Conservation (phyloP, 2,797 vertebrate genomes). For the Cynopterus sphinx region DNA sequence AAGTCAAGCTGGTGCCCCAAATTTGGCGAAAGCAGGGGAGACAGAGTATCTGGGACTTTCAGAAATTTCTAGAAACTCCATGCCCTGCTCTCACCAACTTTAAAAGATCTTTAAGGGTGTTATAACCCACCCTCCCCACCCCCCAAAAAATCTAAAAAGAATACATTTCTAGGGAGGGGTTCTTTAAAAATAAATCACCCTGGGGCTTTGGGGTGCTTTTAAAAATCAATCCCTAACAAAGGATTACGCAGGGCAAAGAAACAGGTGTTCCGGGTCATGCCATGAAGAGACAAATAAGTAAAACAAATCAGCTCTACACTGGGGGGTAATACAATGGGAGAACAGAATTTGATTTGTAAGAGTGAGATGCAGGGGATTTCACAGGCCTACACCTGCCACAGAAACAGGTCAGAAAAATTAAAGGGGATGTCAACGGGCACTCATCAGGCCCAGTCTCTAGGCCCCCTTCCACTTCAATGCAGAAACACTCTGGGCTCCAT, state of each 20-base stretch:
- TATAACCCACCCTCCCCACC: neutral
- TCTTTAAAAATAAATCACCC: neutral
- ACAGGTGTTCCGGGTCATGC: neutral
- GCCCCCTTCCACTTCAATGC: neutral
- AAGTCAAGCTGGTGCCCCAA: neutral
- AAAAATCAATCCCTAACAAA: neutral
- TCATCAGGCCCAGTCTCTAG: neutral
- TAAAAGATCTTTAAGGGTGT: neutral
- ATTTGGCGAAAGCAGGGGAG: neutral
- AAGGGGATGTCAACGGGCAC: fast-evolving
- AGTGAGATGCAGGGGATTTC: neutral
- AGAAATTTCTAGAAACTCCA: slow-evolving; percentile 39
- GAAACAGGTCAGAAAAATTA: neutral
- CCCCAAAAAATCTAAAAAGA: neutral
- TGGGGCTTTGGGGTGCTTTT: neutral
- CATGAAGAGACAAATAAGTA: neutral
- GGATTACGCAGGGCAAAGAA: neutral
- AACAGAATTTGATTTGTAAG: fast-evolving
- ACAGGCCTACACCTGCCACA: neutral
- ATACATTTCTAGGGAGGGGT: neutral
- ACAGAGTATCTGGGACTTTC: neutral
- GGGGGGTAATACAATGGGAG: neutral
- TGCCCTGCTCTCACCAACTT: neutral
- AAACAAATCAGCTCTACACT: neutral
- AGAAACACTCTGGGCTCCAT: neutral